A percentile compares a stretch with the other conserved stretches of the same genome.
Conservation (phyloP, 2,113 vertebrate genomes). For the Anarhynchus alexandrinus region DNA sequence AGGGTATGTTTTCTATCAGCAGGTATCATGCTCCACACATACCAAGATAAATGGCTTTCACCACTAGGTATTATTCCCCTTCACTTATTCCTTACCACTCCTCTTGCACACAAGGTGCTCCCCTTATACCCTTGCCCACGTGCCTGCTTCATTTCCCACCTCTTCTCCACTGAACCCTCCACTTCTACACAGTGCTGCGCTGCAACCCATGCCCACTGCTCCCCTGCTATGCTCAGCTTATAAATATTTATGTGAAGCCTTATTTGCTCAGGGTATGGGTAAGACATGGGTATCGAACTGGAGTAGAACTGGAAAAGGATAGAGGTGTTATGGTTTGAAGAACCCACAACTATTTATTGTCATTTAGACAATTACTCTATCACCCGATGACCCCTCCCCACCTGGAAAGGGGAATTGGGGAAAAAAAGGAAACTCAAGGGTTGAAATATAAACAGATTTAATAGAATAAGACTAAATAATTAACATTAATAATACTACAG, state of each 20-base stretch:
- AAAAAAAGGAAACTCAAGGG: too few relatives aligned
- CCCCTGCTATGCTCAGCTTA: neutral
- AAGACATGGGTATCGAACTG: neutral
- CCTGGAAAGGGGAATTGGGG: too few relatives aligned
- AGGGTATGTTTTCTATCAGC: neutral
- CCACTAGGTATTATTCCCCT: neutral
- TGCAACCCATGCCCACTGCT: fast-evolving
- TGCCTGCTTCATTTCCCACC: neutral
- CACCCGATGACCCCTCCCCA: too few relatives aligned
- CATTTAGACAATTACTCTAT: too few relatives aligned
- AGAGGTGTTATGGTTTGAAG: neutral
- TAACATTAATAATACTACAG: too few relatives aligned
- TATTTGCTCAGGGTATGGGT: neutral
- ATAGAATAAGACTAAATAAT: too few relatives aligned
- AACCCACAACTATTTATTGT: too few relatives aligned
- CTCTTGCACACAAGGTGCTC: too few relatives aligned
- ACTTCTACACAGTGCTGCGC: fast-evolving
- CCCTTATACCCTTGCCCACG: neutral
- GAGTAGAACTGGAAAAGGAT: neutral
- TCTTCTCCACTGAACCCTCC: neutral
- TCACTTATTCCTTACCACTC: neutral
- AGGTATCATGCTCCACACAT: neutral
- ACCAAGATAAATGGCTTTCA: neutral
- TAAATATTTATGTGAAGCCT: neutral
- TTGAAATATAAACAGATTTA: too few relatives aligned